Conservation (phyloP, 2,888 invertebrate species). For the Macroteleia sp. region DNA sequence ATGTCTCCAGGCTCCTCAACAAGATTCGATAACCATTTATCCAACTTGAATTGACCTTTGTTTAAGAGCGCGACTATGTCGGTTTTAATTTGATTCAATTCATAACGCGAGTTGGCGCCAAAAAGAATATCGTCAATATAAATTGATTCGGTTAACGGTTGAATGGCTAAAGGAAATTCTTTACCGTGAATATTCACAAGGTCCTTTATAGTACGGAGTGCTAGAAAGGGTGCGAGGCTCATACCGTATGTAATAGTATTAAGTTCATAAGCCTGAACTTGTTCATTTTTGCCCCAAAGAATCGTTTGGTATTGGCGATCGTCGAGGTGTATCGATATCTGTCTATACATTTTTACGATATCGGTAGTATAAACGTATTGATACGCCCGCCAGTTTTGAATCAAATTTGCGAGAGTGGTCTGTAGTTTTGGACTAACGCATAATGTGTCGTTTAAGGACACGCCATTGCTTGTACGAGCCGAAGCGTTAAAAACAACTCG, state of each 20-base stretch:
- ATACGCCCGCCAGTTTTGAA: background rate
- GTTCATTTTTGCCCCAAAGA: background rate
- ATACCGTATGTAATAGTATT: background rate
- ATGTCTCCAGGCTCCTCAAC: too few species aligned
- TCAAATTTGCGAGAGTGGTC: background rate
- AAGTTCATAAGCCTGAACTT: background rate
- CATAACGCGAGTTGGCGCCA: too few species aligned
- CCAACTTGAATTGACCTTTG: too few species aligned
- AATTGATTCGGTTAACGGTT: too few species aligned
- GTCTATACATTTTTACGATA: background rate
- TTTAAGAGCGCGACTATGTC: too few species aligned
- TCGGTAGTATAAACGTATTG: background rate
- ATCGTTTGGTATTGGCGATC: background rate
- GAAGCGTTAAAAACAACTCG: slow-evolving; percentile 1
- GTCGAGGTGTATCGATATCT: background rate
- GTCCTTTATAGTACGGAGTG: too few species aligned
- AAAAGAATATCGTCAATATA: too few species aligned
- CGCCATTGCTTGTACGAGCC: background rate
- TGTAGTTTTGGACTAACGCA: background rate
- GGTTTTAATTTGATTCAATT: too few species aligned
- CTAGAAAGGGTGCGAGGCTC: background rate
- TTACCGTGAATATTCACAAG: too few species aligned
- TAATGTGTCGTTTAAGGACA: background rate
- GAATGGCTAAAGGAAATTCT: too few species aligned
- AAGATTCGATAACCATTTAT: too few species aligned